Percentiles rank a stretch among this genome's conserved stretches.
Conservation (phyloP, 2,113 vertebrate genomes). For the Scolopax mira region DNA sequence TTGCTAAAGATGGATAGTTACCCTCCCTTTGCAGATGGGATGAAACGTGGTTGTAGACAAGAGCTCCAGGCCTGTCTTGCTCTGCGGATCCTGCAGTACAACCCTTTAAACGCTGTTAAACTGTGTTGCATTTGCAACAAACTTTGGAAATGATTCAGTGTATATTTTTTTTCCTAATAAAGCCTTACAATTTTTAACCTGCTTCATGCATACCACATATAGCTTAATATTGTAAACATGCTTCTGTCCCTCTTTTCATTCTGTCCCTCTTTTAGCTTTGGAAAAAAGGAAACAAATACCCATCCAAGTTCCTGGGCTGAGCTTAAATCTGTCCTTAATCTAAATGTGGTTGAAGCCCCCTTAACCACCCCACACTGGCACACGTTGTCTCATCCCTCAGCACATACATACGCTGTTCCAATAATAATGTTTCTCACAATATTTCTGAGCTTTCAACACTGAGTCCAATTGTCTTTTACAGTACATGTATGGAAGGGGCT, state of each 20-base stretch:
- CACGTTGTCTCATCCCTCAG: not conserved
- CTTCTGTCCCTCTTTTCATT: not conserved
- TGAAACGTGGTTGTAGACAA: not conserved
- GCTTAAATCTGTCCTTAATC: conserved; percentile 37
- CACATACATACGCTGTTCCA: not conserved
- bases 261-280: too few species aligned
- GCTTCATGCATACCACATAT: not conserved
- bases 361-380: not conserved
- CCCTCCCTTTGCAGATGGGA: not conserved
- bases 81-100: not conserved
- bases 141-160: not conserved
- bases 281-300: not conserved
- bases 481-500: fast-evolving
- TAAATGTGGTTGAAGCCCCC: not conserved
- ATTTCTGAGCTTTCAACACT: conserved; percentile 21
- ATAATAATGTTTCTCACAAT: conserved; percentile 21
- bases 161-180: not conserved
- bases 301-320: not conserved
- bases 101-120: not conserved
- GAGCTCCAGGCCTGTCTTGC: not conserved
- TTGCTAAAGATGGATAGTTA: not conserved
- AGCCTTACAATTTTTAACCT: not conserved
- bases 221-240: not conserved
- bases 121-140: not conserved
- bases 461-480: not conserved